phyloP scores from a whole-genome alignment of 2,888 invertebrate genomes.

The Eubasilissa splendida region DNA sequence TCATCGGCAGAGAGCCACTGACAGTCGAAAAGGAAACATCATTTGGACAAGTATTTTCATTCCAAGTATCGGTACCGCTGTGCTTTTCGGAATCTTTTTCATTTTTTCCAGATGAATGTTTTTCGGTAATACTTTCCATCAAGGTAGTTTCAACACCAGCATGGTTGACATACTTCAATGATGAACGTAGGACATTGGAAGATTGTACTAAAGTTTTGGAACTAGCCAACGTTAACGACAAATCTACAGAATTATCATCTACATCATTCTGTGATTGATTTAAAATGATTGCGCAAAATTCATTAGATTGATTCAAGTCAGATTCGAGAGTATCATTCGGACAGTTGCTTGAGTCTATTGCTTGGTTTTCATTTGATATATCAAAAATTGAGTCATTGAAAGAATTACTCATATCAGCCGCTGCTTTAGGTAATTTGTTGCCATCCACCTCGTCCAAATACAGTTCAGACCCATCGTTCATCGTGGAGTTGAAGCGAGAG shows the following conservation, averaged over 20 bases:
- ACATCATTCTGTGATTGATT: slow-evolving; percentile 57
- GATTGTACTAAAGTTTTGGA: slow-evolving; percentile 46
- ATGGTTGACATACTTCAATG: slow-evolving; percentile 59
- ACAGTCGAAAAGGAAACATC: slow-evolving; percentile 88
- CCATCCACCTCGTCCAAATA: slow-evolving; percentile 59
- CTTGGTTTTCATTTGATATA: slow-evolving; percentile 69
- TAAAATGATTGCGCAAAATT: slow-evolving; percentile 62
- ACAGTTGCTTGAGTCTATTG: slow-evolving; percentile 63
- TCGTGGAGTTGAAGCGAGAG: slow-evolving; percentile 63
- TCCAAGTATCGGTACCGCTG: slow-evolving; percentile 80
- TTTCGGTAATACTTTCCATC: slow-evolving; percentile 58
- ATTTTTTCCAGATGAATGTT: slow-evolving; percentile 49
- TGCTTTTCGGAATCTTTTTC: slow-evolving; percentile 49
- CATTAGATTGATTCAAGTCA: slow-evolving; percentile 67
- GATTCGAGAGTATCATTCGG: slow-evolving; percentile 66
- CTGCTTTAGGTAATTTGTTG: slow-evolving; percentile 60
- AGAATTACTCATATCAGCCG: slow-evolving; percentile 61
- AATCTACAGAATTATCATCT: slow-evolving; percentile 2
- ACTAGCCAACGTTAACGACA: slow-evolving; percentile 26
- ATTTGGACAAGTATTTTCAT: slow-evolving; percentile 84
- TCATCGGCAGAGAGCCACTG: slow-evolving; percentile 82
- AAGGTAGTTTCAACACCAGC: slow-evolving; percentile 66
- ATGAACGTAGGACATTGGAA: slow-evolving; percentile 21
- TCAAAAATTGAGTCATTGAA: slow-evolving; percentile 61
- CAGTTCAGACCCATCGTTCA: slow-evolving; percentile 69